Conservation (phyloP, 1,140 invertebrate species). For the Gryllus bimaculatus region DNA sequence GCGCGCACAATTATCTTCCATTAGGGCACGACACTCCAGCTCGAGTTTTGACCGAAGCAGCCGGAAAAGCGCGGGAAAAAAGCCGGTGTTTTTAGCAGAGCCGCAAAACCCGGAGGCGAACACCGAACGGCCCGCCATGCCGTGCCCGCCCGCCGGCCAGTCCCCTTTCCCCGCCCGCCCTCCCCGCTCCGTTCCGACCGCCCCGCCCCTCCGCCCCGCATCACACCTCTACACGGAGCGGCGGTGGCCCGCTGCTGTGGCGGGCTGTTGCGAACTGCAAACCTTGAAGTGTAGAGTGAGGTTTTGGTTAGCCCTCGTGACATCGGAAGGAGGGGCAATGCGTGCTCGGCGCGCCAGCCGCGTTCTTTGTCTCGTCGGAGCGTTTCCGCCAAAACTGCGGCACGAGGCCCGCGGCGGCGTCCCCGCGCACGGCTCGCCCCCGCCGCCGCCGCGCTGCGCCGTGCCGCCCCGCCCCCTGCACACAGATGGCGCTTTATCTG, state of each 20-base stretch:
- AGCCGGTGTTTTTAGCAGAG: neutral
- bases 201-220: no score
- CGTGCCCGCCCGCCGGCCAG: no score
- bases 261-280: neutral
- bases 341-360: neutral
- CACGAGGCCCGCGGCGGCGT: no score
- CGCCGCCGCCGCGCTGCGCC: no score
- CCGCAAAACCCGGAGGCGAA: neutral
- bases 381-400: neutral
- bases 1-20: neutral
- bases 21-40: neutral
- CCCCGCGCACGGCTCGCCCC: no score
- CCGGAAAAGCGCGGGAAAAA: neutral
- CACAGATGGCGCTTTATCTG: slow-evolving; percentile 3
- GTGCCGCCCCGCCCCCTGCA: neutral
- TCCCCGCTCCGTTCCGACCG: no score
- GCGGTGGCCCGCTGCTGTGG: neutral
- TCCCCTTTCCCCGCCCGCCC: no score
- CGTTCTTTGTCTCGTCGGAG: neutral
- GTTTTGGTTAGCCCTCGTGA: neutral
- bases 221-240: neutral
- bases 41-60: neutral
- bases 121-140: neutral
- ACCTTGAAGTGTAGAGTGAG: neutral
- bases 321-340: neutral